These are phyloP conservation scores for Rhagophthalmus giganteus DNA, from an alignment of 2,888 invertebrate species.

Conservation along the genomic window DNA sequence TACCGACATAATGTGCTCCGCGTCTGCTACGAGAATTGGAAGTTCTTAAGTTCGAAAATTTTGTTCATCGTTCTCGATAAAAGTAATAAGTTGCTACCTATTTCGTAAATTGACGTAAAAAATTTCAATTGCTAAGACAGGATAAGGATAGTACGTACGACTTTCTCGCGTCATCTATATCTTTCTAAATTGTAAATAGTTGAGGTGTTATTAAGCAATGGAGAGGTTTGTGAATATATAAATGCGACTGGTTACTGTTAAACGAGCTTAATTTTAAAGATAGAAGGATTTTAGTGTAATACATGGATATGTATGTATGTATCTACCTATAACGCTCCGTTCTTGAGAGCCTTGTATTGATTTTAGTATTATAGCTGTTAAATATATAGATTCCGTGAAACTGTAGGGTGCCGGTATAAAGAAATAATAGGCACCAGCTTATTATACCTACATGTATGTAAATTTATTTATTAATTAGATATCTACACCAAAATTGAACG, in stretches of 20 bases:
- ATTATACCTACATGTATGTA: neutral
- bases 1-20: neutral
- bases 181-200: too few relatives aligned
- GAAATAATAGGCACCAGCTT: constrained; percentile 7
- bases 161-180: too few relatives aligned
- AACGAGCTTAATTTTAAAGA: neutral
- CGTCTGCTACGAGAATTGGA: neutral
- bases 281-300: neutral
- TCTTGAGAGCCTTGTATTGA: constrained; percentile 24
- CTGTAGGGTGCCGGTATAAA: too few relatives aligned
- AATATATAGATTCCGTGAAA: constrained; percentile 17
- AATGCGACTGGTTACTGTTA: too few relatives aligned
- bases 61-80: neutral
- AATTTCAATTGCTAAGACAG: too few relatives aligned
- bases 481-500: neutral
- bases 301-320: too few relatives aligned
- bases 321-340: constrained; percentile 15
- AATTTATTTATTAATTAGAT: constrained; percentile 12
- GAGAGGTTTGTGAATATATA: too few relatives aligned
- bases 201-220: too few relatives aligned
- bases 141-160: too few relatives aligned
- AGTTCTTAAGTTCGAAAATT: too few relatives aligned
- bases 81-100: too few relatives aligned
- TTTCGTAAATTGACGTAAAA: too few relatives aligned
- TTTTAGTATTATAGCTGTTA: constrained; percentile 28